phyloP scores from a whole-genome alignment of 2,113 vertebrate species.

The Telmatochromis brichardi region DNA sequence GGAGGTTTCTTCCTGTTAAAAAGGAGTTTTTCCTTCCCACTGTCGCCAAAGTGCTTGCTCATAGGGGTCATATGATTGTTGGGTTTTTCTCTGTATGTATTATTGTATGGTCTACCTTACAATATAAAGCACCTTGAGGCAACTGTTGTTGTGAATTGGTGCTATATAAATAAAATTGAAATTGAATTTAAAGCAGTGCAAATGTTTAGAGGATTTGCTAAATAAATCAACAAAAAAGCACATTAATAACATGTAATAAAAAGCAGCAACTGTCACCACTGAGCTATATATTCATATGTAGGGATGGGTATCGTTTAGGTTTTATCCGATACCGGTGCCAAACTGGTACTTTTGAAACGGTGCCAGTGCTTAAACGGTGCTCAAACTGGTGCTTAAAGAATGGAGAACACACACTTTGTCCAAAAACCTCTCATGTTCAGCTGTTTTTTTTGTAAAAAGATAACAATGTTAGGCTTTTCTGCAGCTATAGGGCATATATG shows the following conservation, averaged over 20 bases:
- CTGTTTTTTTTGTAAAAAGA: too few species aligned
- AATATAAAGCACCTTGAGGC: neutral
- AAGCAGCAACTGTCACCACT: neutral
- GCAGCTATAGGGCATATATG: too few species aligned
- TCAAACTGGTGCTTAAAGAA: too few species aligned
- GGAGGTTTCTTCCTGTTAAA: neutral
- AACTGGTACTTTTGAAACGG: too few species aligned
- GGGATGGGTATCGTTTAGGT: too few species aligned
- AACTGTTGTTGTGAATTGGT: neutral
- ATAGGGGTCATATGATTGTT: neutral
- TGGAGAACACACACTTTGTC: too few species aligned
- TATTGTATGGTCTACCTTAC: neutral
- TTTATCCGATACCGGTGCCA: too few species aligned
- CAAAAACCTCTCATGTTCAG: too few species aligned
- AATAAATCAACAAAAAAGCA: neutral
- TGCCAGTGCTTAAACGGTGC: too few species aligned
- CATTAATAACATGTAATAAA: neutral
- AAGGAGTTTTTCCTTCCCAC: neutral
- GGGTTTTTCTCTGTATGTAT: neutral
- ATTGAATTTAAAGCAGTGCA: neutral
- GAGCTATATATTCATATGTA: neutral
- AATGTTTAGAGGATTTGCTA: neutral
- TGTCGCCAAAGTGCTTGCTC: neutral
- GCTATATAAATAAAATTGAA: neutral
- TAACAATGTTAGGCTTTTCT: too few species aligned